These are phyloP conservation scores for Triplophysa dalaica DNA, from an alignment of 2,113 vertebrate species.

Conservation along the genomic window DNA sequence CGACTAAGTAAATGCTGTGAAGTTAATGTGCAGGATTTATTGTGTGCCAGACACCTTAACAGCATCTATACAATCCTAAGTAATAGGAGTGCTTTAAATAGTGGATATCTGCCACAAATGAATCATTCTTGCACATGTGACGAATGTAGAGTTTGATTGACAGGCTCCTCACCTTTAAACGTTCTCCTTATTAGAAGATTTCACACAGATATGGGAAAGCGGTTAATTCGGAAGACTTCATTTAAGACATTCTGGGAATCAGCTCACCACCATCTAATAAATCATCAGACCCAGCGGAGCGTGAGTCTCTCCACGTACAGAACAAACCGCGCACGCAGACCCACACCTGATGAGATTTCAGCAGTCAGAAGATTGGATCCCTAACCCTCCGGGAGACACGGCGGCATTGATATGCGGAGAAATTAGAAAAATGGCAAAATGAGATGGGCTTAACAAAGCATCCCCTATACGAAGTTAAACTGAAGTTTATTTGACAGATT, in stretches of 20 bases:
- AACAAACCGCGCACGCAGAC: slow-evolving; percentile 18
- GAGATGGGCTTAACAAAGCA: slow-evolving; percentile 43
- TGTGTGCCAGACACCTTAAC: not conserved
- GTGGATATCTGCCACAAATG: slow-evolving; percentile 25
- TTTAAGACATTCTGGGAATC: slow-evolving; percentile 50
- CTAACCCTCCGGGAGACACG: slow-evolving; percentile 47
- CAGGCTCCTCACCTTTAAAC: slow-evolving; percentile 44
- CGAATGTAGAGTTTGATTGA: slow-evolving; percentile 41
- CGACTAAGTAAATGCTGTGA: not conserved
- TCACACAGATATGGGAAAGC: slow-evolving; percentile 30
- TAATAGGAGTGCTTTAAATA: slow-evolving; percentile 13
- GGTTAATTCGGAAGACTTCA: slow-evolving; percentile 39
- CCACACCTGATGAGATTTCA: slow-evolving; percentile 31
- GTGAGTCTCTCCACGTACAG: not conserved
- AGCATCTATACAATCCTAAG: slow-evolving; percentile 16
- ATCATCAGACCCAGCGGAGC: slow-evolving; percentile 52
- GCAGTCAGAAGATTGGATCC: slow-evolving; percentile 47
- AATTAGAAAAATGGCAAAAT: slow-evolving; percentile 28
- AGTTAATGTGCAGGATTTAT: not conserved
- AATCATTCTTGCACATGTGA: slow-evolving; percentile 34
- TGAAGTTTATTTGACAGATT: slow-evolving; percentile 41
- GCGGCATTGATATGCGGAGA: slow-evolving; percentile 36
- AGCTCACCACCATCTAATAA: slow-evolving; percentile 52
- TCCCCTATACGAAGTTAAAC: slow-evolving; percentile 28
- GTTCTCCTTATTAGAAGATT: slow-evolving; percentile 38